Percentiles rank a stretch among this genome's conserved stretches.
These are phyloP conservation scores for Diprion similis DNA, from an alignment of 1,140 invertebrate species.

Conservation along the genomic window DNA sequence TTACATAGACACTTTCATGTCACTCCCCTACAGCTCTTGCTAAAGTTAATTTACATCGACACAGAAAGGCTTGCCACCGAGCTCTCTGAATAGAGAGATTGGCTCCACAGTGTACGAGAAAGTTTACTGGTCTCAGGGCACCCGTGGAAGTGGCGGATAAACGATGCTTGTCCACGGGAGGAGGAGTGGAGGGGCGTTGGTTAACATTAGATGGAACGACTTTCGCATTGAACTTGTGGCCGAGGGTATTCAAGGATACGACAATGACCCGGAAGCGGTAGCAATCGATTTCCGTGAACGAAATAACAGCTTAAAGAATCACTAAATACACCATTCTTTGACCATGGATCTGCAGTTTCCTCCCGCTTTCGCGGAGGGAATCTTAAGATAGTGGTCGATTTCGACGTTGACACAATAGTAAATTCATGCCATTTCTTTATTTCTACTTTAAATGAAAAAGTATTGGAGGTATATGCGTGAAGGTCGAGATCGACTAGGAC, in stretches of 20 bases:
- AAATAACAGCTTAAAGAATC: neutral
- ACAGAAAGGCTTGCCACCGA: too few relatives aligned
- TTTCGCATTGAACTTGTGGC: constrained; percentile 1
- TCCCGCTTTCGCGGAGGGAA: too few relatives aligned
- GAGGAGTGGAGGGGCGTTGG: neutral
- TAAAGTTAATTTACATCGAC: too few relatives aligned
- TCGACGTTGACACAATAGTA: too few relatives aligned
- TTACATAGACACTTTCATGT: constrained; percentile 53
- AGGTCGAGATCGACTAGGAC: too few relatives aligned
- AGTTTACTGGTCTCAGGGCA: neutral
- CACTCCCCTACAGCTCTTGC: neutral
- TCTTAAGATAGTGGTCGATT: too few relatives aligned
- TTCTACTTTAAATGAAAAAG: too few relatives aligned
- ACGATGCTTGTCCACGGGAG: neutral
- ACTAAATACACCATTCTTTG: too few relatives aligned
- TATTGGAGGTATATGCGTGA: too few relatives aligned
- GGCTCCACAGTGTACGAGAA: neutral
- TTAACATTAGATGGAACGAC: neutral
- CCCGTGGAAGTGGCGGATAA: neutral
- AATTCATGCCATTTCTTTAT: too few relatives aligned
- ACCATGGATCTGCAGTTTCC: too few relatives aligned
- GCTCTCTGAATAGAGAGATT: neutral
- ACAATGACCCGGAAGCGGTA: neutral
- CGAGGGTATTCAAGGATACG: neutral
- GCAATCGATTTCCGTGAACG: neutral